These are phyloP conservation scores for Artemia sp. DNA, from an alignment of 2,888 invertebrate species.

Conservation along the genomic window DNA sequence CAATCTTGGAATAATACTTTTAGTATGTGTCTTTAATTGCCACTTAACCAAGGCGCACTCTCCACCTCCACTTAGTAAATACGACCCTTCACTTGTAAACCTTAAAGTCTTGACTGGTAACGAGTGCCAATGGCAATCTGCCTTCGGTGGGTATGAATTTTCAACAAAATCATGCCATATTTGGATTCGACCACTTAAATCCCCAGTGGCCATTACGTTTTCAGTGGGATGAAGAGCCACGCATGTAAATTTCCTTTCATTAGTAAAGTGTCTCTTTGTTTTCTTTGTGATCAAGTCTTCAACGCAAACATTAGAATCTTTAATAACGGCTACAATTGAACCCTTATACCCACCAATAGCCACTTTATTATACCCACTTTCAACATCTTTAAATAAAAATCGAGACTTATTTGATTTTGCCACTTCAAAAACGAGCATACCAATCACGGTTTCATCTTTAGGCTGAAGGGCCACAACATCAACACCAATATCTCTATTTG, in stretches of 20 bases:
- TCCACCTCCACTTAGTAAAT: constrained; percentile 55
- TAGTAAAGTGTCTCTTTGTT: constrained; percentile 25
- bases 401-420: background rate
- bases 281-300: constrained; percentile 3
- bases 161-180: constrained; percentile 39
- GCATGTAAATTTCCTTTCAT: constrained; percentile 39
- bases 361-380: background rate
- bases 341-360: constrained; percentile 3
- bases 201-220: constrained; percentile 48
- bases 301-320: constrained; percentile 10
- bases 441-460: background rate
- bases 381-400: constrained; percentile 2
- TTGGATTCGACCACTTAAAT: constrained; percentile 44
- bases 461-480: background rate
- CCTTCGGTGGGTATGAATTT: constrained; percentile 31
- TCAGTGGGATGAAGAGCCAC: constrained; percentile 49
- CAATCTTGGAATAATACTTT: constrained; percentile 49
- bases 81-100: constrained; percentile 42
- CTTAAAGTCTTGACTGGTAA: constrained; percentile 46
- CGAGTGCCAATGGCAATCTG: constrained; percentile 58
- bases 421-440: background rate
- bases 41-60: constrained; percentile 63
- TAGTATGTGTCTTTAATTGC: constrained; percentile 39
- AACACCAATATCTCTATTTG: background rate
- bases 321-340: constrained; percentile 21